Conservation (phyloP, 2,797 vertebrate genomes). For the Perodicticus potto region DNA sequence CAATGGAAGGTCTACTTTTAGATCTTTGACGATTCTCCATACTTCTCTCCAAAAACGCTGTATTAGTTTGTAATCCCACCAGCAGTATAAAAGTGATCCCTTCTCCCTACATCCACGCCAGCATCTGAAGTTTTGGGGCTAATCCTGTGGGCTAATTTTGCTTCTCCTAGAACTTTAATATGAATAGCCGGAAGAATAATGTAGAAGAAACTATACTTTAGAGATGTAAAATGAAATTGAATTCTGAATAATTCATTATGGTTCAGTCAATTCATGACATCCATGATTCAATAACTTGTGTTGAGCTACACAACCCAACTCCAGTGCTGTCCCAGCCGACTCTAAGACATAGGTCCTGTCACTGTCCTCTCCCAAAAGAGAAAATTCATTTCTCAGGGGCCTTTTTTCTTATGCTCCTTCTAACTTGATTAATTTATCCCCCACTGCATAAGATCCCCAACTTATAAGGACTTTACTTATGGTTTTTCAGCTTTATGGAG, state of each 20-base stretch:
- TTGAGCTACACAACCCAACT: not conserved
- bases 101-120: too few relatives aligned
- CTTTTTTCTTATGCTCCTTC: not conserved
- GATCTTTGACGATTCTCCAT: too few relatives aligned
- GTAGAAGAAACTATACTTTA: not conserved
- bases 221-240: not conserved
- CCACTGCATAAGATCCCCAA: not conserved
- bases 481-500: not conserved
- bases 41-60: too few relatives aligned
- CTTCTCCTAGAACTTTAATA: not conserved
- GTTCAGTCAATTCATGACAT: not conserved
- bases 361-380: not conserved
- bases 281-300: not conserved
- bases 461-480: not conserved
- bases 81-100: too few relatives aligned
- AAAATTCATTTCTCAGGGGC: not conserved
- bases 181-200: not conserved
- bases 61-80: too few relatives aligned
- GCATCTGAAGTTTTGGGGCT: too few relatives aligned
- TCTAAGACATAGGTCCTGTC: rapidly evolving
- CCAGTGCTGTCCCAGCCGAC: not conserved
- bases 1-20: too few relatives aligned
- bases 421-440: not conserved
- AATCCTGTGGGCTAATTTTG: too few relatives aligned
- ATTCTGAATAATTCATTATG: not conserved